A percentile compares a stretch with the other conserved stretches of the same genome.
Evolutionary conservation across 2,797 vertebrate genomes (phyloP).

Genomic region (Sebastiscus albofasciatus): DNA sequence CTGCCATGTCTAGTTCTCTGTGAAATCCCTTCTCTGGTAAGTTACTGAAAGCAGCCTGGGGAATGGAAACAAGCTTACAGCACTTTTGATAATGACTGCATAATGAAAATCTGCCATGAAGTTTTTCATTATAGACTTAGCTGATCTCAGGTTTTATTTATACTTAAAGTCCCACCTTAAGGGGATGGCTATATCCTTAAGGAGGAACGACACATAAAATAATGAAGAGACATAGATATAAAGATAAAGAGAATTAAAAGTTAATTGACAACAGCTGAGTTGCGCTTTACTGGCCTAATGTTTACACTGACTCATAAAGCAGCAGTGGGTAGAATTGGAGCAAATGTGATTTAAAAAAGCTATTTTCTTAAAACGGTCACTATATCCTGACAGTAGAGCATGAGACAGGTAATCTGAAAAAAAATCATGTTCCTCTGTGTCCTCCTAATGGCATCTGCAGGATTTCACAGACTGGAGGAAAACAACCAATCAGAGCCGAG

Average conservation of each 20-base stretch:
- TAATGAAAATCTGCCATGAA: neutral
- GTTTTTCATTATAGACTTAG: neutral
- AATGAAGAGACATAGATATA: neutral
- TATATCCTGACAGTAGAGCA: too few species aligned
- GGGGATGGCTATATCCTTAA: neutral
- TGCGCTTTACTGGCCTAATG: neutral
- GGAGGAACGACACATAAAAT: neutral
- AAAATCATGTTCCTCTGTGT: too few species aligned
- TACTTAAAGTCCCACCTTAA: neutral
- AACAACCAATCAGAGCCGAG: too few species aligned
- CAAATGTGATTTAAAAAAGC: too few species aligned
- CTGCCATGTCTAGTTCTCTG: slow-evolving; percentile 7
- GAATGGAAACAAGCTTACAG: neutral
- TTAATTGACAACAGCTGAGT: neutral
- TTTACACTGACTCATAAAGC: neutral
- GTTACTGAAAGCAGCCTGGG: neutral
- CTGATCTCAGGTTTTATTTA: neutral
- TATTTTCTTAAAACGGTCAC: too few species aligned
- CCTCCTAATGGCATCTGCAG: too few species aligned
- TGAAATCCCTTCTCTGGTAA: slow-evolving; percentile 12
- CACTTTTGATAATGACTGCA: neutral
- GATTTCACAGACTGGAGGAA: too few species aligned
- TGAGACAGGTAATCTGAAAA: too few species aligned
- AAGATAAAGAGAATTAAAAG: neutral
- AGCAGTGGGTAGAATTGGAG: too few species aligned